Evolutionary conservation across 2,113 vertebrate species (phyloP), one percentile per base, ranked within the genome.

Genomic region (Gymnogyps californianus): DNA sequence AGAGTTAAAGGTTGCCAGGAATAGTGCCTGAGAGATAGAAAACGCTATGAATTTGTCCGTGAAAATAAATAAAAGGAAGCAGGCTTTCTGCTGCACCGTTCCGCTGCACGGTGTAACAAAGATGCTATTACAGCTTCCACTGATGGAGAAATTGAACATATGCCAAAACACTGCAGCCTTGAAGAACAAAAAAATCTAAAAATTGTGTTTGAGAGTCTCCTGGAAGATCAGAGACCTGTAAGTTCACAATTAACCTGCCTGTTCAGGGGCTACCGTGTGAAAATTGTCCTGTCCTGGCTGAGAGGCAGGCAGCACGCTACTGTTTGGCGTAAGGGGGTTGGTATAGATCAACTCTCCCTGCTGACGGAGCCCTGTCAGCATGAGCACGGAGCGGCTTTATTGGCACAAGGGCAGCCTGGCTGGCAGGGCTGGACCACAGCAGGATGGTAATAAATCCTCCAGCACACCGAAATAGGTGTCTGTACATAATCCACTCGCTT

Each of bases 361-460:
- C 11, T 1, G 2, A 5, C 2, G 9, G 7, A 70, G 3, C 26
- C 19, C 15, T 0, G 3, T n/a, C 57, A 65, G 44, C 4, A 3
- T 26, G 47, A 80, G 29, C 25, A 28, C 1, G 3, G 65, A 47
- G 22, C 7, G 8, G 42, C 2, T 72, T 88, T 85, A 59, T 12
- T 21, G 52, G 19, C 18, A 29, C 38, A 59, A 22, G 18, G 15
- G 17, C 26, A 87, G 29, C 49, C 59, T 65, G 72, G 16, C 34
- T 61, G 17, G 16, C 7, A 3, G 40, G n/a, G 49, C 42, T 78
- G 59, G 32, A 38, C 25, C 46, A 34, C 49, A 54, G 11, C 6
- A 15, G 67, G 58, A 14, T 28, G 62, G 16, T 71, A 34, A 40
- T 25, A 83, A 65, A 64, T 61, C 36, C 58, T 61, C 44, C 75